Conservation (phyloP, 2,888 invertebrate genomes). For the Caenorhabditis sulstoni region DNA sequence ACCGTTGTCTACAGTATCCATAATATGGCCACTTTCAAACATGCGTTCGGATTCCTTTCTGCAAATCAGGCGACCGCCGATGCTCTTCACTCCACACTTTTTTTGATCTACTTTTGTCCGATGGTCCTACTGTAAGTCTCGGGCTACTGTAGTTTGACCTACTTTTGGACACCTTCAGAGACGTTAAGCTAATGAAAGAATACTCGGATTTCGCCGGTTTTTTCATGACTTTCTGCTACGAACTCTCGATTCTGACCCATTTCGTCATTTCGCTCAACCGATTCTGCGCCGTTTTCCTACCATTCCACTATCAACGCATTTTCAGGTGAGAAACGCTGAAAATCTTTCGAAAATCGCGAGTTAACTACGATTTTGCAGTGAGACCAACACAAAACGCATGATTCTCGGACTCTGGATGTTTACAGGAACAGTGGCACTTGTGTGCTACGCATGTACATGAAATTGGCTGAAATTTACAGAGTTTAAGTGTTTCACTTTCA, state of each 20-base stretch:
- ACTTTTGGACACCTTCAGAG: slow-evolving; percentile 18
- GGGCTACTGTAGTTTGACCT: too few relatives aligned
- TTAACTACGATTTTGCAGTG: too few relatives aligned
- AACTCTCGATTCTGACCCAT: slow-evolving; percentile 60
- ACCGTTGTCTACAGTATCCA: slow-evolving; percentile 49
- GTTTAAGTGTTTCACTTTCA: slow-evolving; percentile 11
- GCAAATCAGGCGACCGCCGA: slow-evolving; percentile 56
- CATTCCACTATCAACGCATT: slow-evolving; percentile 19
- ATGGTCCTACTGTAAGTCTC: slow-evolving; percentile 54
- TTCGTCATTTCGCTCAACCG: slow-evolving; percentile 58
- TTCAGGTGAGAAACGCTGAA: slow-evolving; percentile 21
- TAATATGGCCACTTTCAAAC: slow-evolving; percentile 45
- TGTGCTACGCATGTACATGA: slow-evolving; percentile 37
- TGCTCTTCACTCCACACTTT: slow-evolving; percentile 53
- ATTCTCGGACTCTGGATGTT: slow-evolving; percentile 31
- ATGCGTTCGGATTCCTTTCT: slow-evolving; percentile 60
- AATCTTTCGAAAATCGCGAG: too few relatives aligned
- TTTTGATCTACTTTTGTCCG: slow-evolving; percentile 58
- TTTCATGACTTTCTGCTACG: slow-evolving; percentile 58
- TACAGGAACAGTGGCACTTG: slow-evolving; percentile 32
- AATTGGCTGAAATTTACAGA: too few relatives aligned
- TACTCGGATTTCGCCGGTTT: slow-evolving; percentile 46
- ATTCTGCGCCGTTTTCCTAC: slow-evolving; percentile 40
- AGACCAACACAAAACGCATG: slow-evolving; percentile 21
- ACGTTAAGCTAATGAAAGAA: slow-evolving; percentile 23